A percentile compares a stretch with the other conserved stretches of the same genome.
phyloP scores from a whole-genome alignment of 2,113 vertebrate genomes.

The Brachyhypopomus gauderio region DNA sequence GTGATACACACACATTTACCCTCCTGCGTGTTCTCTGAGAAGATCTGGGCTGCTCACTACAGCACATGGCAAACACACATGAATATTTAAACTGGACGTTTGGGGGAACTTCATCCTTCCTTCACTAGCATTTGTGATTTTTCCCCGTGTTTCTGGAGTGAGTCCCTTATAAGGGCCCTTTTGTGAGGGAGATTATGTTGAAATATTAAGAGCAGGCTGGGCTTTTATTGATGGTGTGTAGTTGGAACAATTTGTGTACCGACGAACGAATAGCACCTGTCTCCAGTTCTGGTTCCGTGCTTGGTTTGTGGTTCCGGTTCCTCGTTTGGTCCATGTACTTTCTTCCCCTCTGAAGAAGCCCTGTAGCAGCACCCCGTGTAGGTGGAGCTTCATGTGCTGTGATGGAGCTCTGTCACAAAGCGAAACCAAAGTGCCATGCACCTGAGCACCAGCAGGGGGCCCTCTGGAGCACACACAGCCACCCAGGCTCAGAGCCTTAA shows the following conservation, averaged over 20 bases:
- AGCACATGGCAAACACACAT: conserved; percentile 50
- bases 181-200: conserved; percentile 27
- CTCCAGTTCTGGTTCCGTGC: no score
- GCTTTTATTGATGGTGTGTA: no score
- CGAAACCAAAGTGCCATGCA: no score
- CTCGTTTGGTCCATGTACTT: no score
- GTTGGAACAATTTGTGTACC: no score
- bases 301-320: no score
- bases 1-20: conserved; percentile 1
- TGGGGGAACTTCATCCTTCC: conserved; percentile 57
- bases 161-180: conserved; percentile 14
- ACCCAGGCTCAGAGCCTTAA: background rate
- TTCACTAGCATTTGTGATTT: conserved; percentile 54
- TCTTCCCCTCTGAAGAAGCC: no score
- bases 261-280: no score
- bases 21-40: conserved; percentile 27
- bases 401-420: no score
- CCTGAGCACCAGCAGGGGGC: no score
- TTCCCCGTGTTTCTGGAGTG: background rate
- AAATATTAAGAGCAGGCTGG: background rate
- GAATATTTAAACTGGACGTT: conserved; percentile 65
- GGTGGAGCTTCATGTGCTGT: no score
- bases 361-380: no score
- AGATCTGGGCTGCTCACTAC: conserved; percentile 5
- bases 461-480: background rate